Conservation (phyloP, 2,113 vertebrate genomes). For the Motacilla alba region DNA sequence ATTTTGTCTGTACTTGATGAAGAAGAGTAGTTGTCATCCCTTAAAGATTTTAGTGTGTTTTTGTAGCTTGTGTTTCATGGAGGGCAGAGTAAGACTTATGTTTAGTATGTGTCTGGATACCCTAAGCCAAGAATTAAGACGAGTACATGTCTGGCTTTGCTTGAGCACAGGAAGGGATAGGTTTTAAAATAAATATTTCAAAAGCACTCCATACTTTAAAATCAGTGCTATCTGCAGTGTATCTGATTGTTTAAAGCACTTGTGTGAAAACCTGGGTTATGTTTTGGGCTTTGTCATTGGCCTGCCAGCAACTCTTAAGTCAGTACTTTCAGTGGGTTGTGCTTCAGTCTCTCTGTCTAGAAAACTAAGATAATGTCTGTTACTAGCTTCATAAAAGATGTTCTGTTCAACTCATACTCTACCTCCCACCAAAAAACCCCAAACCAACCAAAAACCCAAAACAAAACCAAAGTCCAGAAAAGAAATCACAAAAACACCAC, state of each 20-base stretch:
- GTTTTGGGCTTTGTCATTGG: background rate
- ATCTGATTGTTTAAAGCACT: background rate
- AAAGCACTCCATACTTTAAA: background rate
- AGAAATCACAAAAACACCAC: background rate
- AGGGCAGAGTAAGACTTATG: background rate
- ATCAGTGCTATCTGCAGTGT: background rate
- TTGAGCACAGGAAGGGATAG: background rate
- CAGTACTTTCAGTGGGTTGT: background rate
- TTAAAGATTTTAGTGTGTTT: background rate
- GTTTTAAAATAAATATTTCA: background rate
- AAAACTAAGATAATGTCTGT: background rate
- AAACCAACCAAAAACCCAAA: background rate
- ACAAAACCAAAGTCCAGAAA: background rate
- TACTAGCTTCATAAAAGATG: background rate
- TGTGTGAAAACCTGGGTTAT: background rate
- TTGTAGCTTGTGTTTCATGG: background rate
- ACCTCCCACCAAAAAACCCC: rapidly evolving
- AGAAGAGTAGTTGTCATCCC: background rate
- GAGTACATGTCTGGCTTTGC: background rate
- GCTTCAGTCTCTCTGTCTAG: background rate
- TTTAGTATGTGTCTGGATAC: background rate
- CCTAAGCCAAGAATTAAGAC: background rate
- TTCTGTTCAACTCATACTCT: background rate
- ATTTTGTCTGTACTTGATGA: background rate
- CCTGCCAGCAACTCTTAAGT: background rate